Percentiles rank a stretch among this genome's conserved stretches.
Evolutionary conservation across 2,797 vertebrate genomes (phyloP).

Genomic region (Lophotriccus pileatus): DNA sequence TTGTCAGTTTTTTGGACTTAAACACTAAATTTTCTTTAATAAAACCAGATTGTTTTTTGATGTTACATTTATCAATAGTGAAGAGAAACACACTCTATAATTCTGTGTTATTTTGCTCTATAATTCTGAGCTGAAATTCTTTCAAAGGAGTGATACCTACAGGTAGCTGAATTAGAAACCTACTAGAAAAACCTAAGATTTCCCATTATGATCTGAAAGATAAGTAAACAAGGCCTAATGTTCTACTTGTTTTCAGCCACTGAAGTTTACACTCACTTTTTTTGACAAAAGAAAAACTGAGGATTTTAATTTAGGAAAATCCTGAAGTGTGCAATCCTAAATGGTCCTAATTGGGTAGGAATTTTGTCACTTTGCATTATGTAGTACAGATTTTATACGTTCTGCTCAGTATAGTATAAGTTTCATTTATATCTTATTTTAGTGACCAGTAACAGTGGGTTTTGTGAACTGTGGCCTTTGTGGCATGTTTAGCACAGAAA

Average conservation of each 20-base stretch:
- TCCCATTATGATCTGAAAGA: neutral
- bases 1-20: neutral
- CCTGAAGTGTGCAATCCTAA: neutral
- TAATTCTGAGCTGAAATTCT: neutral
- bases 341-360: neutral
- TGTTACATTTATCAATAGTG: neutral
- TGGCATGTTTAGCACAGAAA: neutral
- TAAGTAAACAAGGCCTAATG: neutral
- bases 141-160: neutral
- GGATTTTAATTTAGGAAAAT: neutral
- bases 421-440: neutral
- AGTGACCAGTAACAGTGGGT: neutral
- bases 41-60: rapidly evolving
- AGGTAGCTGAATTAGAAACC: neutral
- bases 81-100: neutral
- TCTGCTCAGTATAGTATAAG: neutral
- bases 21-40: neutral
- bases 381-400: neutral
- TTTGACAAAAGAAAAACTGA: rapidly evolving
- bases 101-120: neutral
- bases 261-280: neutral
- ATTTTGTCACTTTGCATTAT: neutral
- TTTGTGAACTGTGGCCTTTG: neutral
- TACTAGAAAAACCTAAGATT: neutral
- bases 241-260: neutral